phyloP scores from a whole-genome alignment of 2,113 vertebrate species.

The Climacteris rufus region DNA sequence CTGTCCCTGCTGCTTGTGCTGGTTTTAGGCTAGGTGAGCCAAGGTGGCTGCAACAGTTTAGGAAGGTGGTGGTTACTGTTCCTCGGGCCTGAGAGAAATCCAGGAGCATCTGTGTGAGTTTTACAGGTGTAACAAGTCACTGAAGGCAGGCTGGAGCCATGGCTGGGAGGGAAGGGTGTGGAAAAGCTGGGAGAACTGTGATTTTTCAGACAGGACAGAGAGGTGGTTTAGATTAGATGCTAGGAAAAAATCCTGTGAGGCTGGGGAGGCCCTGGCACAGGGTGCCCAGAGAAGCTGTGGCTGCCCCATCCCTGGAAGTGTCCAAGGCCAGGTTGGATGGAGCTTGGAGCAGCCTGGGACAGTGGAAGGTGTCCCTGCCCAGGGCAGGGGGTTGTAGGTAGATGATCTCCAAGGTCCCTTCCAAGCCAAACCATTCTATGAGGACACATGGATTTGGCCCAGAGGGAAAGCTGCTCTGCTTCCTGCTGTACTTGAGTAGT shows the following conservation, averaged over 20 bases:
- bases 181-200: not conserved
- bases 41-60: not conserved
- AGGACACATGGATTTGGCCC: accelerated
- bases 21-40: not conserved
- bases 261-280: not conserved
- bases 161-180: accelerated
- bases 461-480: not conserved
- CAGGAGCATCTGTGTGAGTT: accelerated
- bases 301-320: not conserved
- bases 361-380: not conserved
- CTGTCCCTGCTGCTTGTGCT: not conserved
- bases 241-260: not conserved
- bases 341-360: accelerated
- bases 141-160: not conserved
- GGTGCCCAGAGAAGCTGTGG: not conserved
- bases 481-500: not conserved
- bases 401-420: not conserved
- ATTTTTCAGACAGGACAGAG: not conserved
- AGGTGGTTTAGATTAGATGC: not conserved
- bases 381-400: not conserved
- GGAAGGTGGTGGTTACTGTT: not conserved
- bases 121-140: accelerated
- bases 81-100: not conserved
- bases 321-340: accelerated
- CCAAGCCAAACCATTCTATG: not conserved